Evolutionary conservation across 2,113 vertebrate species (phyloP).

Genomic region (Aptenodytes forsteri): DNA sequence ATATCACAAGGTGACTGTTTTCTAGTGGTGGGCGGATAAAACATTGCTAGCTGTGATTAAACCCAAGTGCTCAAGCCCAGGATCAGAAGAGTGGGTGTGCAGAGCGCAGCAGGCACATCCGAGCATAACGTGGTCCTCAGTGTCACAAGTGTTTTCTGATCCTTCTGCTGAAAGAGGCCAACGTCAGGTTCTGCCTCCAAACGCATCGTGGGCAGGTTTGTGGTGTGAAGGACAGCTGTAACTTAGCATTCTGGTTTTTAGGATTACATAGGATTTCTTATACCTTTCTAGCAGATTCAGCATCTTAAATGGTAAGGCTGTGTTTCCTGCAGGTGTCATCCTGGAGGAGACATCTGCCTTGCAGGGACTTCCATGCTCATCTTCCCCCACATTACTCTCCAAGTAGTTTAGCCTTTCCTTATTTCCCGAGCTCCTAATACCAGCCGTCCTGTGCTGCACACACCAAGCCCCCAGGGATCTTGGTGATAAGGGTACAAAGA

Average conservation of each 20-base stretch:
- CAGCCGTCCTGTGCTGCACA: background rate
- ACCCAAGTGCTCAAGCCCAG: background rate
- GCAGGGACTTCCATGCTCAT: background rate
- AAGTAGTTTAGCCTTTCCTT: background rate
- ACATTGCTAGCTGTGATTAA: background rate
- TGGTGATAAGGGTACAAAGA: background rate
- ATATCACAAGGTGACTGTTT: background rate
- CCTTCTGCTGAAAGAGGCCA: background rate
- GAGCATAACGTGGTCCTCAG: background rate
- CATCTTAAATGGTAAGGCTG: background rate
- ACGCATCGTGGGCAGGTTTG: fast-evolving
- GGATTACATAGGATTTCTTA: background rate
- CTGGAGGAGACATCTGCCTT: background rate
- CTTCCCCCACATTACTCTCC: background rate
- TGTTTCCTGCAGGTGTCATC: background rate
- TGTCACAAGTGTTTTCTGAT: background rate
- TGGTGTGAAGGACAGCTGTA: background rate
- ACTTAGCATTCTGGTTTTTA: background rate
- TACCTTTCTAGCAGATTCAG: background rate
- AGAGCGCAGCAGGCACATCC: background rate
- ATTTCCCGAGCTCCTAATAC: background rate
- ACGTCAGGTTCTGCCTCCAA: background rate
- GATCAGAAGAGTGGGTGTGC: background rate
- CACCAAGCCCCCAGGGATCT: background rate
- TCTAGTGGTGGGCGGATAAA: constrained; percentile 31